Conservation (phyloP, 2,888 invertebrate genomes). For the Liopterus haemorrhoidalis region DNA sequence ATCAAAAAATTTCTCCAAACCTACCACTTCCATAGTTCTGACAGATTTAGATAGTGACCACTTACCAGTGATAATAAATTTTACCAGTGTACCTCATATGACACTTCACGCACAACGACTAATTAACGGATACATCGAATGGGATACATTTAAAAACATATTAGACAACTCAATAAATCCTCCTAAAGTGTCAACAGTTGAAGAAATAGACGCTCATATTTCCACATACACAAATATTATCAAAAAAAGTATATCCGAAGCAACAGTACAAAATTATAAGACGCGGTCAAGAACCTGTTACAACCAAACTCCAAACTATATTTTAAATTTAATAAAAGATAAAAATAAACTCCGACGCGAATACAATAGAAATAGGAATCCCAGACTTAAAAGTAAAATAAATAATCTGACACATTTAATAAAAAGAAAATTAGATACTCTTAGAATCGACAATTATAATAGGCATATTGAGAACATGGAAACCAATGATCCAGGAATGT, state of each 20-base stretch:
- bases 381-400: not conserved
- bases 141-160: not conserved
- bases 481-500: not conserved
- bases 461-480: not conserved
- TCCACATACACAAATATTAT: not conserved
- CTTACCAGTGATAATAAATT: conserved; percentile 13
- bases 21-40: conserved; percentile 18
- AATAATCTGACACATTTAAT: not conserved
- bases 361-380: not conserved
- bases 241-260: not conserved
- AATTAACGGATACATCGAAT: not conserved
- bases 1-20: conserved; percentile 15
- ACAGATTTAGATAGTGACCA: conserved; percentile 19
- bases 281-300: not conserved
- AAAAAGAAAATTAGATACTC: not conserved
- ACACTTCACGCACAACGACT: not conserved
- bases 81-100: conserved; percentile 1
- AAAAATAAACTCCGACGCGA: not conserved
- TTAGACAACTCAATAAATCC: not conserved
- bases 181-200: not conserved
- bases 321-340: not conserved
- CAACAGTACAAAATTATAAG: not conserved
- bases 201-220: not conserved
- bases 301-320: not conserved
- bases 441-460: not conserved